Conservation (phyloP, 2,113 vertebrate genomes). For the Bagarius yarrelli region DNA sequence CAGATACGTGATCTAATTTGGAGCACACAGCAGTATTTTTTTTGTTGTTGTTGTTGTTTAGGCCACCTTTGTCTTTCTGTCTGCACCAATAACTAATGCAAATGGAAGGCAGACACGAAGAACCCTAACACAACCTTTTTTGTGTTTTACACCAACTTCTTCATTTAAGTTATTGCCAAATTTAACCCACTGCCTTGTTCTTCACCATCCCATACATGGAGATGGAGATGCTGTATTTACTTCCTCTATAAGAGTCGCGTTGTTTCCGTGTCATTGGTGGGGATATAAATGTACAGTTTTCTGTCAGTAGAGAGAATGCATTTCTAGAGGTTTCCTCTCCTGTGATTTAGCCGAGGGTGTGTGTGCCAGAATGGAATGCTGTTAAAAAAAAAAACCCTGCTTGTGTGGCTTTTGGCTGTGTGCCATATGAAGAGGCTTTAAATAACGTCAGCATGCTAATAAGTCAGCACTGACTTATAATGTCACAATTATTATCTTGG, state of each 20-base stretch:
- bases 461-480: constrained; percentile 3
- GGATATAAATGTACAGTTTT: neutral
- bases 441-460: constrained; percentile 2
- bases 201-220: neutral
- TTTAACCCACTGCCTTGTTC: neutral
- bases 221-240: too few species aligned
- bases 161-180: neutral
- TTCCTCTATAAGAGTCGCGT: neutral
- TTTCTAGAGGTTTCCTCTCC: neutral
- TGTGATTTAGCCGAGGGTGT: constrained; percentile 5
- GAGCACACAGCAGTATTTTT: neutral
- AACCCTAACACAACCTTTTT: neutral
- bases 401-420: constrained; percentile 8
- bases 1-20: neutral
- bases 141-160: neutral
- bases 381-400: neutral
- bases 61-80: neutral
- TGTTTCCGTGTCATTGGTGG: neutral
- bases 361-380: constrained; percentile 10
- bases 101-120: neutral
- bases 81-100: neutral
- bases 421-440: constrained; percentile 13
- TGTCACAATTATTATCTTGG: constrained; percentile 8
- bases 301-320: neutral
- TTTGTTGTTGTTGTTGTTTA: neutral